A percentile compares a stretch with the other conserved stretches of the same genome.
These are phyloP conservation scores for Ambastaia sidthimunki DNA, from an alignment of 2,797 vertebrate species.

Conservation along the genomic window DNA sequence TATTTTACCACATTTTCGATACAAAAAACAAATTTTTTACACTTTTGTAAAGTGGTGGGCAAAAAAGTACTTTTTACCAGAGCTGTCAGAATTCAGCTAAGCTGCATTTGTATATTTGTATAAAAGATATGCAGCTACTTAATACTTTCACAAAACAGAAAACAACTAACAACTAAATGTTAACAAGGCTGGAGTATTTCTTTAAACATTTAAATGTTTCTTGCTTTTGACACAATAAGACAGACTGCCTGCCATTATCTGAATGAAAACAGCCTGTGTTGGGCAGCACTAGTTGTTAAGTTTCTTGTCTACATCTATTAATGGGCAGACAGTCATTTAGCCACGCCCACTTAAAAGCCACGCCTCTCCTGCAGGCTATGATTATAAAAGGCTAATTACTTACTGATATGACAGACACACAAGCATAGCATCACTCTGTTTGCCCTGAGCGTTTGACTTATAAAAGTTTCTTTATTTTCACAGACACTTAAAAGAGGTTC, in stretches of 20 bases:
- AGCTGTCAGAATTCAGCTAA: no score
- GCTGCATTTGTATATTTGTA: no score
- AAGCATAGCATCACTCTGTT: conserved; percentile 22
- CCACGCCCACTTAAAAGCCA: background rate
- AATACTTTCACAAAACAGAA: no score
- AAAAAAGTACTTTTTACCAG: background rate
- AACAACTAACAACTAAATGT: no score
- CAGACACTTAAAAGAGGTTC: conserved; percentile 32
- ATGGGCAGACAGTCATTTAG: background rate
- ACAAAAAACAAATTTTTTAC: background rate
- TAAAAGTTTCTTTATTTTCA: conserved; percentile 24
- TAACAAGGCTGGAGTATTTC: no score
- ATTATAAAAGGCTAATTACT: conserved; percentile 35
- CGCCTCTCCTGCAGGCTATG: conserved; percentile 6
- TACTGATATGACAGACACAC: conserved; percentile 15
- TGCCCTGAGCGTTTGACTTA: conserved; percentile 36
- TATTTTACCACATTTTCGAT: background rate
- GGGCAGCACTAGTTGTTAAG: no score
- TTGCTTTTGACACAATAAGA: background rate
- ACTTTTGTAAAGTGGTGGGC: background rate
- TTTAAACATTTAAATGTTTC: background rate
- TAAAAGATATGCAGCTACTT: no score
- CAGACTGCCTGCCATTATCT: background rate
- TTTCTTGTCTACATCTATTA: background rate
- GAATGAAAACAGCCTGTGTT: no score